Evolutionary conservation across 2,888 invertebrate species (phyloP).

Genomic region (Mythimna ferrago): DNA sequence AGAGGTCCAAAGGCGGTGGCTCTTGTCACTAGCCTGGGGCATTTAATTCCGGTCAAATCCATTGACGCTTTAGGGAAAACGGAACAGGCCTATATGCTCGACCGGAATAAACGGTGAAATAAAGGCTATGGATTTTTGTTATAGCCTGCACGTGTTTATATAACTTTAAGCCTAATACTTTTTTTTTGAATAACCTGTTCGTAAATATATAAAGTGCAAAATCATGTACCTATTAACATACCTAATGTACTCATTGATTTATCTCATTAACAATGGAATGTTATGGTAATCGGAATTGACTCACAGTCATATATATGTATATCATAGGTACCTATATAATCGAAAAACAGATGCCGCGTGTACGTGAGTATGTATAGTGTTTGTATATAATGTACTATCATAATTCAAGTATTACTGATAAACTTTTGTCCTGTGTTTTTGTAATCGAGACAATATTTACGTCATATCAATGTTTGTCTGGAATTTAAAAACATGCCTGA

Average conservation of each 20-base stretch:
- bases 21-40: constrained; percentile 28
- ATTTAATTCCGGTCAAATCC: constrained; percentile 40
- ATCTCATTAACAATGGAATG: constrained; percentile 41
- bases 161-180: constrained; percentile 3
- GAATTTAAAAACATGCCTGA: constrained; percentile 23
- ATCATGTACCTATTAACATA: constrained; percentile 27
- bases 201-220: constrained; percentile 23
- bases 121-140: constrained; percentile 5
- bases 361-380: constrained; percentile 13
- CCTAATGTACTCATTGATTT: constrained; percentile 19
- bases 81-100: constrained; percentile 1
- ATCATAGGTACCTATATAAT: constrained; percentile 1
- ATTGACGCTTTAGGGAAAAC: constrained; percentile 22
- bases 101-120: background rate
- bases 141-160: background rate
- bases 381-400: constrained; percentile 34
- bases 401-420: constrained; percentile 48
- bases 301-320: background rate
- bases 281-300: constrained; percentile 23
- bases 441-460: constrained; percentile 41
- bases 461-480: constrained; percentile 44
- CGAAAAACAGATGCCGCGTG: constrained; percentile 40
- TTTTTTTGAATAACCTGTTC: background rate
- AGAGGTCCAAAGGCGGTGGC: constrained; percentile 2
- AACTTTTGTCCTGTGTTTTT: constrained; percentile 41